These are phyloP conservation scores for Callyntrura guangdongensis DNA, from an alignment of 2,888 invertebrate genomes.

Conservation along the genomic window DNA sequence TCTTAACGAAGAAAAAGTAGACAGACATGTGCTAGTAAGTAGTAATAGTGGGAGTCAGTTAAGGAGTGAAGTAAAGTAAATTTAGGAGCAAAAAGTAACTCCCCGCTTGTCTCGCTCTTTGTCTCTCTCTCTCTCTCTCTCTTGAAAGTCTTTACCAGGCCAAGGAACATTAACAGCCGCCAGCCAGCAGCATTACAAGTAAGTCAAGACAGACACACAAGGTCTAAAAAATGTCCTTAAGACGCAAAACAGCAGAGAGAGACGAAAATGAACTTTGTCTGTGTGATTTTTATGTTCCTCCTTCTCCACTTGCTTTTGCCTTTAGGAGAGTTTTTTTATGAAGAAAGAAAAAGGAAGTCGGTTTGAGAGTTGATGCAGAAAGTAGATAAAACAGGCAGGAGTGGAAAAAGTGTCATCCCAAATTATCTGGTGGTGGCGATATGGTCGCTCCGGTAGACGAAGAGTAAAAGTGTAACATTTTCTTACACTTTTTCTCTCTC, in stretches of 20 bases:
- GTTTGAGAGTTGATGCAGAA: conserved; percentile 74
- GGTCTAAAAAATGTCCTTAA: conserved; percentile 73
- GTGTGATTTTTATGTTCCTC: conserved; percentile 33
- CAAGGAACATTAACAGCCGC: neutral
- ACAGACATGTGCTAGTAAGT: neutral
- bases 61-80: conserved; percentile 65
- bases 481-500: conserved; percentile 58
- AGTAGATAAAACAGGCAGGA: conserved; percentile 71
- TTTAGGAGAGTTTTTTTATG: conserved; percentile 1
- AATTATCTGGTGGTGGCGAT: conserved; percentile 74
- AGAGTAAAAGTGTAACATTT: conserved; percentile 67
- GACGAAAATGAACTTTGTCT: conserved; percentile 67
- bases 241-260: neutral
- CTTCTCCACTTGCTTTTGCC: conserved; percentile 18
- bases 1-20: conserved; percentile 51
- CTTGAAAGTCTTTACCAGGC: conserved; percentile 30
- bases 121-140: conserved; percentile 26
- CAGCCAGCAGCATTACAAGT: neutral
- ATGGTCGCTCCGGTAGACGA: conserved; percentile 30
- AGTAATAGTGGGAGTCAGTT: conserved; percentile 32
- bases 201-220: conserved; percentile 23
- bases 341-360: conserved; percentile 53
- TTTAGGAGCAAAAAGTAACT: conserved; percentile 75
- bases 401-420: conserved; percentile 72
- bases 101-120: conserved; percentile 38